Percentiles rank a stretch among this genome's conserved stretches.
Evolutionary conservation across 2,888 invertebrate genomes (phyloP).

Genomic region (Odontocerum albicorne): DNA sequence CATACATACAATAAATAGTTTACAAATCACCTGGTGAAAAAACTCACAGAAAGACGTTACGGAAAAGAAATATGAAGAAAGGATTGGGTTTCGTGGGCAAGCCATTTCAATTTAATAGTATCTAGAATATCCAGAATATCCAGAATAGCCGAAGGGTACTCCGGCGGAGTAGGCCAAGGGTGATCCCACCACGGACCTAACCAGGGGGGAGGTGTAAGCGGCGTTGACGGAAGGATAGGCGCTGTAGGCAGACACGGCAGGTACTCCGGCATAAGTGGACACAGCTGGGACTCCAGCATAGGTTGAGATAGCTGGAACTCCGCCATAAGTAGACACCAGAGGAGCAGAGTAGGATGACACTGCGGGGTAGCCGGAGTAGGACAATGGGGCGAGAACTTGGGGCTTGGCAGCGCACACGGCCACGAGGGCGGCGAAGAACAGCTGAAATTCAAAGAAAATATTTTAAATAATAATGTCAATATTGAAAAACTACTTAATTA

Average conservation of each 20-base stretch:
- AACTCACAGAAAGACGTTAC: too few relatives aligned
- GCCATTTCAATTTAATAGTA: too few relatives aligned
- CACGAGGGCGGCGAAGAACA: conserved; percentile 47
- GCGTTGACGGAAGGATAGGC: conserved; percentile 45
- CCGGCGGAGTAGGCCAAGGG: conserved; percentile 31
- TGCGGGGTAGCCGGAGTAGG: conserved; percentile 46
- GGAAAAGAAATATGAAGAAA: too few relatives aligned
- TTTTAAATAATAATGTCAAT: too few relatives aligned
- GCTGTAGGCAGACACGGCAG: conserved; percentile 40
- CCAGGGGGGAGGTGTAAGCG: conserved; percentile 35
- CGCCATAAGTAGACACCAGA: conserved; percentile 46
- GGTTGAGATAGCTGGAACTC: conserved; percentile 39
- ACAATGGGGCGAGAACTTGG: conserved; percentile 37
- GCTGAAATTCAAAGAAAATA: conserved; percentile 41
- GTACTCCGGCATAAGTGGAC: conserved; percentile 43
- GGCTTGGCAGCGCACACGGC: conserved; percentile 47
- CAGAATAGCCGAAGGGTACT: conserved; percentile 41
- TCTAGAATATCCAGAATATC: conserved; percentile 1
- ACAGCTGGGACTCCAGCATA: conserved; percentile 46
- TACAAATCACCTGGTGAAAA: too few relatives aligned
- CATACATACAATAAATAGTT: too few relatives aligned
- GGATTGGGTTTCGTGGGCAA: too few relatives aligned
- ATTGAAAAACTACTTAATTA: neutral
- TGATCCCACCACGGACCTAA: conserved; percentile 15
- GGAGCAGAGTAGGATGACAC: conserved; percentile 37